Evolutionary conservation across 2,888 invertebrate species (phyloP).

Genomic region (Nymphalis c-album): DNA sequence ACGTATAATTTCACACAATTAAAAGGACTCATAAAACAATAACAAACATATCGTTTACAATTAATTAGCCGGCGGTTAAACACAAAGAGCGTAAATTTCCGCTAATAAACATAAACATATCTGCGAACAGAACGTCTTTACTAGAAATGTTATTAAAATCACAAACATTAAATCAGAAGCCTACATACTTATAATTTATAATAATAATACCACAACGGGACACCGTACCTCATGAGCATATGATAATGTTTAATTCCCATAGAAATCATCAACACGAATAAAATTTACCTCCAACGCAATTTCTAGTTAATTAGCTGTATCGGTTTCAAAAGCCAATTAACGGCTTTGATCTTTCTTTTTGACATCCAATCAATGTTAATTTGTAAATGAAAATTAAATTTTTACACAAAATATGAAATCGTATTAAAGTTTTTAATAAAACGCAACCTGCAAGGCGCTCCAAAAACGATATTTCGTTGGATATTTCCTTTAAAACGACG

Average conservation of each 20-base stretch:
- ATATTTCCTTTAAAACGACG: not conserved
- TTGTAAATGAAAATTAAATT: constrained; percentile 9
- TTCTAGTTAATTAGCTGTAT: constrained; percentile 64
- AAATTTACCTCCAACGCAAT: constrained; percentile 36
- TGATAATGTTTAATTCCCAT: not conserved
- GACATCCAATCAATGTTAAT: constrained; percentile 14
- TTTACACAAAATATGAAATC: not conserved
- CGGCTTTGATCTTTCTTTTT: constrained; percentile 21
- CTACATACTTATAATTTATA: not conserved
- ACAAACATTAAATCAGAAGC: not conserved
- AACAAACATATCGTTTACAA: not conserved
- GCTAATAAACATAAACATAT: constrained; percentile 9
- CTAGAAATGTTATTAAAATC: not conserved
- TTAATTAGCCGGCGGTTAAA: constrained; percentile 12
- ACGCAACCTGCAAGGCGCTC: not conserved
- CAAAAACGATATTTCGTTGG: not conserved
- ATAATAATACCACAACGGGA: not conserved
- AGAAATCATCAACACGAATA: constrained; percentile 1
- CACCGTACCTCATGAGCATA: not conserved
- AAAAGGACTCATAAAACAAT: too few relatives aligned
- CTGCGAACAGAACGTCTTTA: not conserved
- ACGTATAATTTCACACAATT: too few relatives aligned
- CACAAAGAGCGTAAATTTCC: not conserved
- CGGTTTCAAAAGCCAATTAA: constrained; percentile 41
- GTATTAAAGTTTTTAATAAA: constrained; percentile 1